These are phyloP conservation scores for Chaitophorus viminalis DNA, from an alignment of 2,888 invertebrate genomes.

Conservation along the genomic window DNA sequence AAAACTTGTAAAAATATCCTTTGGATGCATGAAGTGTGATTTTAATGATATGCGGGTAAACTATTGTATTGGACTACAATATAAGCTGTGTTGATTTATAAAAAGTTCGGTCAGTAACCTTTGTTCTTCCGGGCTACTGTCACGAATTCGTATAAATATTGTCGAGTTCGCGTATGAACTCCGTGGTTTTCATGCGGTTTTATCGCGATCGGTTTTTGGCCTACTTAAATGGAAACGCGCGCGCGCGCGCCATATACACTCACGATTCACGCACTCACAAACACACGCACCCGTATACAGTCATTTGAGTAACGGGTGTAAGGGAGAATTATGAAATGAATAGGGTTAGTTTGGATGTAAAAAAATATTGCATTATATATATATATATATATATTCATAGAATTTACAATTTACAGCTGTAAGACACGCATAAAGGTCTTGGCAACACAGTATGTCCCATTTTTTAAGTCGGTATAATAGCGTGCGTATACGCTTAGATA, in stretches of 20 bases:
- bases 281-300: background rate
- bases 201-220: conserved; percentile 42
- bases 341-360: background rate
- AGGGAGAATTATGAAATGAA: background rate
- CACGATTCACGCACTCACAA: background rate
- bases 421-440: conserved; percentile 41
- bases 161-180: background rate
- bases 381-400: background rate
- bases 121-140: conserved; percentile 47
- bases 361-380: background rate
- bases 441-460: background rate
- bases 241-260: too few relatives aligned
- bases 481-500: background rate
- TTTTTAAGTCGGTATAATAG: background rate
- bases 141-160: conserved; percentile 34
- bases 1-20: too few relatives aligned
- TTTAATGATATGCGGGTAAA: background rate
- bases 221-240: background rate
- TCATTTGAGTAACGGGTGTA: background rate
- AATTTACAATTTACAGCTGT: conserved; percentile 22
- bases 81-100: background rate
- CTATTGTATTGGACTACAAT: background rate
- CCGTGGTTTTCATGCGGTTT: conserved; percentile 1
- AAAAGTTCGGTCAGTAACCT: conserved; percentile 40
- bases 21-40: background rate